Percentiles rank a stretch among this genome's conserved stretches.
Evolutionary conservation across 2,888 invertebrate species (phyloP).

Genomic region (Balanococcus diminutus): DNA sequence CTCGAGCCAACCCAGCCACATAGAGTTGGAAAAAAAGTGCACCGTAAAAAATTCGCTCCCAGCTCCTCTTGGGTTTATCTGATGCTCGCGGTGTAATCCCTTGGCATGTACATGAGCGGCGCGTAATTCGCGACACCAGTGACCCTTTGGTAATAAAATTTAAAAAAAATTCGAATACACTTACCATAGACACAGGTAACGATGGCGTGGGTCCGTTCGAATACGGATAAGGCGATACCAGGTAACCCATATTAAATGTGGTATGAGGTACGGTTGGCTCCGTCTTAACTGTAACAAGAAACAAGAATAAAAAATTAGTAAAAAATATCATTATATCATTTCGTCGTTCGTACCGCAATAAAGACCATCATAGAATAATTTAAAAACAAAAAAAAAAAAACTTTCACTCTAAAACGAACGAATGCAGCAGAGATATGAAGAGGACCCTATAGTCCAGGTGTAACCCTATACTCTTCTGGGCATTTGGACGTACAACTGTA

Average conservation of each 20-base stretch:
- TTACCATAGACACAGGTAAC: conserved; percentile 88
- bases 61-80: background rate
- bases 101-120: background rate
- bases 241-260: conserved; percentile 92
- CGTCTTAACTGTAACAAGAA: conserved; percentile 60
- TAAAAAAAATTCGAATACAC: conserved; percentile 61
- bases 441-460: background rate
- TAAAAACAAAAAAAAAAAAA: background rate
- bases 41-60: background rate
- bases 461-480: background rate
- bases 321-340: background rate
- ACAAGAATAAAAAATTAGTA: conserved; percentile 49
- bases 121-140: background rate
- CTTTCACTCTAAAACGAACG: background rate
- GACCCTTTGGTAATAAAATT: background rate
- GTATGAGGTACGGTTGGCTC: conserved; percentile 63
- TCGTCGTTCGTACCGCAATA: background rate
- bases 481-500: background rate
- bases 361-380: background rate
- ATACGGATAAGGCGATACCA: conserved; percentile 88
- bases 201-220: conserved; percentile 85
- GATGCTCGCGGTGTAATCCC: background rate
- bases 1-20: background rate
- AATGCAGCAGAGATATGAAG: background rate
- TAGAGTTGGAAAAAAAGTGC: background rate